These are phyloP conservation scores for Pangasius macronema DNA, from an alignment of 2,797 vertebrate genomes.

Conservation along the genomic window DNA sequence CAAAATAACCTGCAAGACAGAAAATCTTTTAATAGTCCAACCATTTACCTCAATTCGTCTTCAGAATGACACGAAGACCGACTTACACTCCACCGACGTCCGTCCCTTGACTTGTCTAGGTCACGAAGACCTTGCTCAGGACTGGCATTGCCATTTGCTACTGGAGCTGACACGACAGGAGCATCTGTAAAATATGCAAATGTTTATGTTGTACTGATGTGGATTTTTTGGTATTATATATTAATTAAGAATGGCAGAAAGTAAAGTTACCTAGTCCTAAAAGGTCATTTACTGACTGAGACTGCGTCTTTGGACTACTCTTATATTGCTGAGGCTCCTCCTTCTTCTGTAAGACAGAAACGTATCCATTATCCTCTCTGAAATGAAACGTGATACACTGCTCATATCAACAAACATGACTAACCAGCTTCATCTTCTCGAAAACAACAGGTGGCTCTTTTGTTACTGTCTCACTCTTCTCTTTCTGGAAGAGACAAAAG, in stretches of 20 bases:
- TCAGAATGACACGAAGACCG: too few relatives aligned
- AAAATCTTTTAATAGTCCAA: background rate
- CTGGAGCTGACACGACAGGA: constrained; percentile 73
- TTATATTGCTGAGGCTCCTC: constrained; percentile 77
- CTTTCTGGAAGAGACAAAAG: constrained; percentile 79
- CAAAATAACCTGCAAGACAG: background rate
- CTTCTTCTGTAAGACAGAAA: constrained; percentile 81
- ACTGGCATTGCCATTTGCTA: constrained; percentile 79
- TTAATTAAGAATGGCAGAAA: background rate
- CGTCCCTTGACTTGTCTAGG: too few relatives aligned
- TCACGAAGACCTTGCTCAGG: constrained; percentile 80
- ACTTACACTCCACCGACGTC: too few relatives aligned
- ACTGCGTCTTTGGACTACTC: constrained; percentile 81
- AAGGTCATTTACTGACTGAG: constrained; percentile 87
- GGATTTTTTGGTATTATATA: background rate
- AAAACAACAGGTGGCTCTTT: constrained; percentile 90
- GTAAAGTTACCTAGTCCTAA: constrained; percentile 88
- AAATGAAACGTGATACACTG: constrained; percentile 3
- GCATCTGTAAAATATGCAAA: constrained; percentile 72
- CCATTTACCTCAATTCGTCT: too few relatives aligned
- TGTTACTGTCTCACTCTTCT: constrained; percentile 83
- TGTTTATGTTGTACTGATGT: too few relatives aligned
- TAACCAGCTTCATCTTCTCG: constrained; percentile 97
- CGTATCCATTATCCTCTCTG: background rate
- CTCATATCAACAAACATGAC: constrained; percentile 44